Percentiles rank a stretch among this genome's conserved stretches.
phyloP scores from a whole-genome alignment of 1,140 invertebrate species.

The Periplaneta americana region DNA sequence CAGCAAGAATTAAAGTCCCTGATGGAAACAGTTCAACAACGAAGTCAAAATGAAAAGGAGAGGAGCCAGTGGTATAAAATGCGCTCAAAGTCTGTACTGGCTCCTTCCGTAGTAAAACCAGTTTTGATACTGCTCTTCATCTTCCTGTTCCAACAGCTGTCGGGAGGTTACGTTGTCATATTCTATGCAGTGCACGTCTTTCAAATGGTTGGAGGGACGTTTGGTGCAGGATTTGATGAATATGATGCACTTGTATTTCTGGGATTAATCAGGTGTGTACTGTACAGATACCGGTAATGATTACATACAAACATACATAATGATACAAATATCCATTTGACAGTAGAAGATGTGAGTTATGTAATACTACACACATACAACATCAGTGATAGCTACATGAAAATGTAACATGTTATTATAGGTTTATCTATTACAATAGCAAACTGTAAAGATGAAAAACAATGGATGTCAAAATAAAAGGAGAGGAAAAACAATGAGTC shows the following conservation, averaged over 20 bases:
- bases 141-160: slow-evolving; percentile 51
- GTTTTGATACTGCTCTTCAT: slow-evolving; percentile 41
- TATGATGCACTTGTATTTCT: slow-evolving; percentile 43
- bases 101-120: slow-evolving; percentile 35
- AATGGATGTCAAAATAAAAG: too few relatives aligned
- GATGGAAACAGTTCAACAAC: neutral
- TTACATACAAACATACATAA: too few relatives aligned
- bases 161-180: slow-evolving; percentile 57
- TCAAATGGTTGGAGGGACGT: slow-evolving; percentile 38
- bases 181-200: slow-evolving; percentile 61
- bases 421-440: too few relatives aligned
- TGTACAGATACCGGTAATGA: too few relatives aligned
- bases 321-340: too few relatives aligned
- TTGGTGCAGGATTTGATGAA: slow-evolving; percentile 37
- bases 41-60: neutral
- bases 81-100: neutral
- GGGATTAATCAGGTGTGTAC: slow-evolving; percentile 43
- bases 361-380: too few relatives aligned
- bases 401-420: too few relatives aligned
- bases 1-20: neutral
- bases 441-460: too few relatives aligned
- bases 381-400: too few relatives aligned
- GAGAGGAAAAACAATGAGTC: too few relatives aligned
- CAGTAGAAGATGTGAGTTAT: too few relatives aligned
- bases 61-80: neutral